phyloP scores from a whole-genome alignment of 1,140 invertebrate species.

The Panulirus ornatus region DNA sequence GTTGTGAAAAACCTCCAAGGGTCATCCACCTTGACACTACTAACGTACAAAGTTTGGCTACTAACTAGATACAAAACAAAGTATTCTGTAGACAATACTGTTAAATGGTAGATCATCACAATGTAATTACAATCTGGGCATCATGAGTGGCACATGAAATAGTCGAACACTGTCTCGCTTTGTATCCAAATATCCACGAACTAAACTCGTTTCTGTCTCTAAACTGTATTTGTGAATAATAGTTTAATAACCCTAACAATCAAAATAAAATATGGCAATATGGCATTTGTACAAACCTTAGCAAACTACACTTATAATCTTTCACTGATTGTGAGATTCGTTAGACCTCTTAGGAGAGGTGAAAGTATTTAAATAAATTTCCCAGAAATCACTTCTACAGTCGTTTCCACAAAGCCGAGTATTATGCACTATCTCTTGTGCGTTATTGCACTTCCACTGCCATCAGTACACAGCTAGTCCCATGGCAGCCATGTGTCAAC shows the following conservation, averaged over 20 bases:
- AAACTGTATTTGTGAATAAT: constrained; percentile 46
- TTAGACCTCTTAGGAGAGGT: constrained; percentile 58
- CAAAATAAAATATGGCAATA: constrained; percentile 73
- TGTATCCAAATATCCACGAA: constrained; percentile 62
- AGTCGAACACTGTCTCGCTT: constrained; percentile 61
- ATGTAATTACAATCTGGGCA: constrained; percentile 45
- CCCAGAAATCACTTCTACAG: constrained; percentile 65
- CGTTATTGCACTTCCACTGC: constrained; percentile 65
- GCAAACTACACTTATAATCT: constrained; percentile 67
- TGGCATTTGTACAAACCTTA: constrained; percentile 72
- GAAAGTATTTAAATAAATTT: constrained; percentile 58
- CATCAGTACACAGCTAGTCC: constrained; percentile 45
- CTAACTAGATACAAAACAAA: constrained; percentile 71
- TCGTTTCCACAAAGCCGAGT: constrained; percentile 67
- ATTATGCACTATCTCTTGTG: constrained; percentile 70
- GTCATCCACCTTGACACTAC: constrained; percentile 62
- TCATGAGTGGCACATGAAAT: constrained; percentile 67
- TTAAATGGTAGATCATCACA: constrained; percentile 68
- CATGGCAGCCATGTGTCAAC: constrained; percentile 42
- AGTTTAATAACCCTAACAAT: constrained; percentile 54
- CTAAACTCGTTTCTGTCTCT: constrained; percentile 30
- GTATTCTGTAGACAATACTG: constrained; percentile 71
- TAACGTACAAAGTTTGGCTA: constrained; percentile 72
- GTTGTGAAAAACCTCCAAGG: constrained; percentile 38
- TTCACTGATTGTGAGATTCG: constrained; percentile 67